Evolutionary conservation across 2,113 vertebrate genomes (phyloP), one percentile per base, ranked within the genome.

Genomic region (Antennarius striatus): DNA sequence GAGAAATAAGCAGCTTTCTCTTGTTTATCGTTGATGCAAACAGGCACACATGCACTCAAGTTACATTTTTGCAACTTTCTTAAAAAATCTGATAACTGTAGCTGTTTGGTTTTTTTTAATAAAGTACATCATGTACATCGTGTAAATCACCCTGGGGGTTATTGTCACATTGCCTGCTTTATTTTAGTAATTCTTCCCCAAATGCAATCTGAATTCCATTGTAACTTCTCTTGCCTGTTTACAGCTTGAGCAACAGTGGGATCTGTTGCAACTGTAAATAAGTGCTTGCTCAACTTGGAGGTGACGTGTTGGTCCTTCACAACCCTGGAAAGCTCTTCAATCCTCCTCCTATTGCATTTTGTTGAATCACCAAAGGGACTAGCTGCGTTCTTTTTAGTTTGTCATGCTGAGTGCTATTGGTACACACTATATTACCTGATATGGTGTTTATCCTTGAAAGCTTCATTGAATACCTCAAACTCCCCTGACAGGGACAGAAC

Each of bases 391-490:
- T 86, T 78, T 54, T 73, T 77, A 63, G 28, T 5, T 60, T 71
- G 81, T 72, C 77, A 59, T 60, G 62, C 65, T 48, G 65, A 79
- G 72, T 63, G 69, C 71, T 73, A 56, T 4, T 59, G 69, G 58
- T 45, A 70, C 77, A 67, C 73, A 62, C 71, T 84, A 79, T 77
- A 90, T 86, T 85, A 90, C 85, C 85, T 83, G 85, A 91, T 90
- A 84, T 79, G 74, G 80, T 77, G 77, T 87, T 83, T 84, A 86
- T 86, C 85, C 87, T 86, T 88, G 82, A 89, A 88, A 83, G 82
- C 75, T 73, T 80, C 50, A 68, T 50, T 81, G 79, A 87, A 85
- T 82, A 6, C 53, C 75, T 82, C 75, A 75, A 81, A 88, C 69
- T 77, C 73, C 80, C 63, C 71, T 56, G 85, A 67, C 82, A 75